phyloP scores from a whole-genome alignment of 2,888 invertebrate species.

The Zygogramma bicolorata region DNA sequence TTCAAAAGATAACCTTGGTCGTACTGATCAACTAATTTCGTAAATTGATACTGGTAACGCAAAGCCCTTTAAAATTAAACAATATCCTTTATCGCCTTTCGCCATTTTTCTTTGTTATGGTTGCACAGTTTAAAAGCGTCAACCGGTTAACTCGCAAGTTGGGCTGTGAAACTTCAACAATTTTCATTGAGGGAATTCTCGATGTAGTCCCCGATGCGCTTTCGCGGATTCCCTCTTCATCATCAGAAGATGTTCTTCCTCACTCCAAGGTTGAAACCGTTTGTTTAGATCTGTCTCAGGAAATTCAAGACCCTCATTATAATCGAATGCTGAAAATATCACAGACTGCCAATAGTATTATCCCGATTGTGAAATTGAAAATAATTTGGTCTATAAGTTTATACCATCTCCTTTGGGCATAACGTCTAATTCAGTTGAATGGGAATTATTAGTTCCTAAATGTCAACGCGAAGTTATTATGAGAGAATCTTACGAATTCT shows the following conservation, averaged over 20 bases:
- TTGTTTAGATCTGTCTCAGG: background rate
- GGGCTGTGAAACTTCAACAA: too few species aligned
- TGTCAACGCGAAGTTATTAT: background rate
- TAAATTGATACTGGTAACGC: background rate
- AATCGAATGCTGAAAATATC: background rate
- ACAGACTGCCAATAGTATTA: background rate
- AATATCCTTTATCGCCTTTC: too few species aligned
- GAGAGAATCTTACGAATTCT: background rate
- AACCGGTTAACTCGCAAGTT: too few species aligned
- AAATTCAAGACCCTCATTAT: background rate
- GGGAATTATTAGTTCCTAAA: background rate
- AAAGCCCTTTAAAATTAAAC: background rate
- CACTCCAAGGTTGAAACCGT: too few species aligned
- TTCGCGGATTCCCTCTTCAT: background rate
- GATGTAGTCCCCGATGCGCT: background rate
- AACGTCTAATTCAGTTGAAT: conserved; percentile 15
- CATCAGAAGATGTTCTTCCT: too few species aligned
- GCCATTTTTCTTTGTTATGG: conserved; percentile 31
- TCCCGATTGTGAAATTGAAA: background rate
- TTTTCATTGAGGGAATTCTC: background rate
- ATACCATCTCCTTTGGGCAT: background rate
- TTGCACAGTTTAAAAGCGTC: background rate
- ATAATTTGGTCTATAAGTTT: too few species aligned
- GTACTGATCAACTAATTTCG: too few species aligned
- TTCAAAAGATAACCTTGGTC: too few species aligned